phyloP scores from a whole-genome alignment of 2,888 invertebrate species.

The Sesia bembeciformis region DNA sequence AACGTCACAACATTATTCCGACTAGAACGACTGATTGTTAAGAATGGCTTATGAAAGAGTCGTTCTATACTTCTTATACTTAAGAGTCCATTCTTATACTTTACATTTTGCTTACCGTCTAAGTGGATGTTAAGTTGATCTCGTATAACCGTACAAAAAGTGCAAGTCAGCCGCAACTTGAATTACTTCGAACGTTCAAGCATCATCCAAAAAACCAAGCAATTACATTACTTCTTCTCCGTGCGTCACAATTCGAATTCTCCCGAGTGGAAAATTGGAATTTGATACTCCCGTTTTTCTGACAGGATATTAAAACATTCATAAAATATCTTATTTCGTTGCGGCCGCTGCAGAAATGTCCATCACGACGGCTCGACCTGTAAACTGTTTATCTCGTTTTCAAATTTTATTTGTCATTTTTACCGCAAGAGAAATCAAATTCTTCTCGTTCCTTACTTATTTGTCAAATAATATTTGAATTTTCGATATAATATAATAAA shows the following conservation, averaged over 20 bases:
- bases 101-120: too few species aligned
- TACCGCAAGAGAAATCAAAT: not conserved
- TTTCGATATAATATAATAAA: too few species aligned
- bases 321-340: constrained; percentile 17
- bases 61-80: too few species aligned
- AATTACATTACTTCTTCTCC: not conserved
- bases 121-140: too few species aligned
- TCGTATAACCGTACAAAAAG: too few species aligned
- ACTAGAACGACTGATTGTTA: too few species aligned
- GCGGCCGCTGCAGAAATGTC: not conserved
- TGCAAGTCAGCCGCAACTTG: too few species aligned
- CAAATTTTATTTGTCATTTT: not conserved
- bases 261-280: constrained; percentile 35
- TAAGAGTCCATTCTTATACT: too few species aligned
- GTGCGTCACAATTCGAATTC: constrained; percentile 19
- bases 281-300: constrained; percentile 33
- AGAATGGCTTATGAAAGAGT: too few species aligned
- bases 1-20: too few species aligned
- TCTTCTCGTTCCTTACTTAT: not conserved
- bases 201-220: not conserved
- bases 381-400: not conserved
- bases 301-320: constrained; percentile 34
- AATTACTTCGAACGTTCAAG: not conserved
- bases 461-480: not conserved
- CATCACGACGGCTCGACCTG: not conserved